Evolutionary conservation across 2,888 invertebrate species (phyloP).

Genomic region (Ferrisia virgata): DNA sequence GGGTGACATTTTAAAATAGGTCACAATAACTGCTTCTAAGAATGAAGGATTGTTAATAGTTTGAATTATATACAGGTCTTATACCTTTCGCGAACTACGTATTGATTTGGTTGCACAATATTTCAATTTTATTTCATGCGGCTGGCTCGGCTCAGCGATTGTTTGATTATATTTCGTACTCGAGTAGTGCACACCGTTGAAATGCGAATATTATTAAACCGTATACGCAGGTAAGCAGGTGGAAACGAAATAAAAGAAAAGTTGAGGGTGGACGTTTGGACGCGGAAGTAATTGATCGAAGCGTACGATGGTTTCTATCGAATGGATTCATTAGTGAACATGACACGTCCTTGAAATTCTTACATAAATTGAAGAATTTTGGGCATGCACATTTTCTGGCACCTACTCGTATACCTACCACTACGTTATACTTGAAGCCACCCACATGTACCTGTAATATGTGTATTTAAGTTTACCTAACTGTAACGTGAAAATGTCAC

Average conservation of each 20-base stretch:
- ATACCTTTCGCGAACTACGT: not conserved
- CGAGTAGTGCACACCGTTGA: not conserved
- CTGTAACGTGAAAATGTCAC: no score
- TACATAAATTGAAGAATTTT: not conserved
- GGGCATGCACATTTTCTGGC: not conserved
- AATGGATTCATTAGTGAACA: not conserved
- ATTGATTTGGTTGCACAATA: conserved; percentile 27
- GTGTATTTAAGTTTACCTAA: not conserved
- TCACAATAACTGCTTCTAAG: conserved; percentile 28
- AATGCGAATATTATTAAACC: no score
- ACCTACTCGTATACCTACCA: not conserved
- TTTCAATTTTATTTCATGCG: not conserved
- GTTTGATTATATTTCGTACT: not conserved
- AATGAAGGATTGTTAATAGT: conserved; percentile 14
- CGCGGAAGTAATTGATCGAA: conserved; percentile 22
- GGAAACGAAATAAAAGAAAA: not conserved
- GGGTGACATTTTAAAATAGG: conserved; percentile 41
- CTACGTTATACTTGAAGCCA: not conserved
- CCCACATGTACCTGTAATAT: not conserved
- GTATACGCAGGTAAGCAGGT: not conserved
- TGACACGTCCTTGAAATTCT: not conserved
- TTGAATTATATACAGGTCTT: conserved; percentile 21
- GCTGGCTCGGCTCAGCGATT: no score
- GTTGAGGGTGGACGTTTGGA: not conserved
- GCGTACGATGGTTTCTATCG: not conserved